phyloP scores from a whole-genome alignment of 2,113 vertebrate species.

The Calyptommatus sinebrachiatus region DNA sequence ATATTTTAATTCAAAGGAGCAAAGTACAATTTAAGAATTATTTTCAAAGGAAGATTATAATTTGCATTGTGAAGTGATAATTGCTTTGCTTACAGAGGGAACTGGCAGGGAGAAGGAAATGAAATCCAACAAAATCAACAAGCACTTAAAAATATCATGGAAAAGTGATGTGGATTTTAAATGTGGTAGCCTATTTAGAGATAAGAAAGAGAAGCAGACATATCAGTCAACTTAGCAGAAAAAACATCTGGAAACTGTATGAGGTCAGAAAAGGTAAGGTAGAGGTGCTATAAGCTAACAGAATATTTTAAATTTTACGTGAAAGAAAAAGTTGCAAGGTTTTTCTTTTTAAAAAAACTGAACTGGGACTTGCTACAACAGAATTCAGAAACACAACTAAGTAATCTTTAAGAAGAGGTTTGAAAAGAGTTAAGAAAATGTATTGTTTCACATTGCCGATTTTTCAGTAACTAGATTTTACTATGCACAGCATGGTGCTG shows the following conservation, averaged over 20 bases:
- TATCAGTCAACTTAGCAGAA: slow-evolving; percentile 17
- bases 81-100: not conserved
- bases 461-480: no score
- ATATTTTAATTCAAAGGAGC: not conserved
- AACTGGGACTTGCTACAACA: slow-evolving; percentile 3
- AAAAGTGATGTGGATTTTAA: not conserved
- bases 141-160: not conserved
- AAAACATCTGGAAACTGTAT: slow-evolving; percentile 16
- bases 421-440: not conserved
- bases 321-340: slow-evolving; percentile 11
- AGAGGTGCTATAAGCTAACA: slow-evolving; percentile 7
- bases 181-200: slow-evolving; percentile 4
- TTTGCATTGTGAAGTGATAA: not conserved
- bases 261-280: slow-evolving; percentile 20
- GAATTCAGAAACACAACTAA: slow-evolving; percentile 13
- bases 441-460: no score
- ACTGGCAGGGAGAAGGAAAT: not conserved
- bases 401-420: slow-evolving; percentile 25
- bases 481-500: not conserved
- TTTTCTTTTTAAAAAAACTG: slow-evolving; percentile 7
- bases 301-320: slow-evolving; percentile 9
- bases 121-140: not conserved
- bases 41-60: not conserved
- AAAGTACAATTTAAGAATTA: not conserved
- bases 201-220: slow-evolving; percentile 4